These are phyloP conservation scores for Heterohyrax brucei DNA, from an alignment of 2,797 vertebrate species.

Conservation along the genomic window DNA sequence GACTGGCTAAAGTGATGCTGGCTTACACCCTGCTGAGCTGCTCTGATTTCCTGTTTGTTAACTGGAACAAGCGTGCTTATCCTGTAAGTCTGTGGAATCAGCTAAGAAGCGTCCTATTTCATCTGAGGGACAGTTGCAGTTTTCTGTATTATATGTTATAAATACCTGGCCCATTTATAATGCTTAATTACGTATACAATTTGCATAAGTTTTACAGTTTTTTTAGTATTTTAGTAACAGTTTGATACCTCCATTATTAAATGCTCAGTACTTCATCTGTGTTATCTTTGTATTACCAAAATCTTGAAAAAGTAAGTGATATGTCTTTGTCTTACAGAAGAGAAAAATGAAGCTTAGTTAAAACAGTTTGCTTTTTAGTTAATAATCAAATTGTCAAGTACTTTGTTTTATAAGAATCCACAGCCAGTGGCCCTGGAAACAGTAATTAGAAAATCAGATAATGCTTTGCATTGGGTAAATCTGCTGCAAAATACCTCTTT, in stretches of 20 bases:
- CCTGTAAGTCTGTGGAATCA: slow-evolving; percentile 43
- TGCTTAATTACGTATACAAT: background rate
- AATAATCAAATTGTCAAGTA: background rate
- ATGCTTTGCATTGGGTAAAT: too few species aligned
- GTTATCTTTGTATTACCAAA: slow-evolving; percentile 9
- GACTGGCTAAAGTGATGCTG: background rate
- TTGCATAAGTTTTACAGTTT: background rate
- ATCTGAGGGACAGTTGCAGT: slow-evolving; percentile 9
- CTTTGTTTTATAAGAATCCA: too few species aligned
- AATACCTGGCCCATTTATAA: background rate
- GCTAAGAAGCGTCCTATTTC: background rate
- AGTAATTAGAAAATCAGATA: too few species aligned
- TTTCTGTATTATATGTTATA: background rate
- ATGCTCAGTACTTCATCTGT: background rate
- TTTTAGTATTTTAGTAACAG: slow-evolving; percentile 11
- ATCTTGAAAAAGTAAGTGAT: slow-evolving; percentile 20
- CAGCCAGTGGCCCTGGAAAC: too few species aligned
- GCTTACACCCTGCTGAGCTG: background rate
- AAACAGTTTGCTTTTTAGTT: slow-evolving; percentile 27
- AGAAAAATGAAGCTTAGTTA: slow-evolving; percentile 34
- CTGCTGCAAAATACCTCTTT: too few species aligned
- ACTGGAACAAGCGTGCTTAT: background rate
- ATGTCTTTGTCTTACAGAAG: slow-evolving; percentile 36
- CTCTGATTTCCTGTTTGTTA: slow-evolving; percentile 26
- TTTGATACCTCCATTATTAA: background rate